phyloP scores from a whole-genome alignment of 1,140 invertebrate species.

The Cydia strobilella region DNA sequence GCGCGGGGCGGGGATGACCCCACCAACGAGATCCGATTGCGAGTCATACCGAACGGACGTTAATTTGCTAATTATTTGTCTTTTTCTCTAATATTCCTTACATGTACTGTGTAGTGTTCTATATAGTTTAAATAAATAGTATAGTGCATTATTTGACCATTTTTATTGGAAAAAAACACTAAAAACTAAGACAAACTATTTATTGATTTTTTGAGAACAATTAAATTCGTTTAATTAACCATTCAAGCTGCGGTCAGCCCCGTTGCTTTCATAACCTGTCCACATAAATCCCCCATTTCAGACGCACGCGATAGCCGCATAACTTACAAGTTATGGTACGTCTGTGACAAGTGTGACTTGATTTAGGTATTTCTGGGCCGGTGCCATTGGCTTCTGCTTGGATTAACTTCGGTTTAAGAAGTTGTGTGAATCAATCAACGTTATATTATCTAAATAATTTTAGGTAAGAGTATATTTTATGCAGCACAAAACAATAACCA shows the following conservation, averaged over 20 bases:
- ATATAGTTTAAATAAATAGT: too few relatives aligned
- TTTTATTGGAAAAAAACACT: too few relatives aligned
- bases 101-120: too few relatives aligned
- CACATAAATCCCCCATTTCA: conserved; percentile 45
- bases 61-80: too few relatives aligned
- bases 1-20: too few relatives aligned
- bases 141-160: too few relatives aligned
- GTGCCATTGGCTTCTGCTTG: conserved; percentile 33
- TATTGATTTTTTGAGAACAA: neutral
- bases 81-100: too few relatives aligned
- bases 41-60: too few relatives aligned
- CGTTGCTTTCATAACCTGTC: conserved; percentile 32
- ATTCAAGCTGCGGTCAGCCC: conserved; percentile 26
- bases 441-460: conserved; percentile 7
- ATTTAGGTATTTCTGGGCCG: conserved; percentile 52
- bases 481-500: too few relatives aligned
- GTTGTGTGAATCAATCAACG: neutral
- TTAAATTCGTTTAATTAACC: neutral
- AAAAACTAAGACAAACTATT: too few relatives aligned
- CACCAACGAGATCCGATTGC: too few relatives aligned
- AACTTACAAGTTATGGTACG: conserved; percentile 54
- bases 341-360: conserved; percentile 52
- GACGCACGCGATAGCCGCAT: conserved; percentile 49
- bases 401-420: conserved; percentile 21
- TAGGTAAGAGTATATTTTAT: too few relatives aligned